Conservation (phyloP, 2,888 invertebrate genomes). For the Oscheius sp. region DNA sequence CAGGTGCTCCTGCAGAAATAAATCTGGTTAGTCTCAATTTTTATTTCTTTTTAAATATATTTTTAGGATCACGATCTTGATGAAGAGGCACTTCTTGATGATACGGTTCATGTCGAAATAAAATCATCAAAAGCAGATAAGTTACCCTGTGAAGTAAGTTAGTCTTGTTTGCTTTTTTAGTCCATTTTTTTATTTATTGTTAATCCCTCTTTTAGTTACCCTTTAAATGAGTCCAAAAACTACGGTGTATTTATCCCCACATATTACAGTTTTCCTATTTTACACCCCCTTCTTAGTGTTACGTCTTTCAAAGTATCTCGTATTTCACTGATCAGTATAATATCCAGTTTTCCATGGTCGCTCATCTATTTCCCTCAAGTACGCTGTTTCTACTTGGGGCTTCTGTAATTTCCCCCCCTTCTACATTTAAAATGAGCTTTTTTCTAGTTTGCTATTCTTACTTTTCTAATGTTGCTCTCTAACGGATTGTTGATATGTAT, state of each 20-base stretch:
- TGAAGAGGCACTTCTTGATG: constrained; percentile 12
- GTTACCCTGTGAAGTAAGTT: constrained; percentile 20
- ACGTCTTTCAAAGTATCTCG: neutral
- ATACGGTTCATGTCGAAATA: neutral
- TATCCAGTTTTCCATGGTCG: no score
- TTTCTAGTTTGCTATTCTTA: no score
- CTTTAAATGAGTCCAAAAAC: neutral
- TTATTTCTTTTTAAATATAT: neutral
- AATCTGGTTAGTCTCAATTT: constrained; percentile 2
- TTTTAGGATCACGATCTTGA: constrained; percentile 20
- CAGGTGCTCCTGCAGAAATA: neutral
- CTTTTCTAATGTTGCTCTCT: no score
- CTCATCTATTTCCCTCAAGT: no score
- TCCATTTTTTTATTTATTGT: constrained; percentile 3
- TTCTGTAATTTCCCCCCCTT: no score
- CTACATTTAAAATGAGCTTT: no score
- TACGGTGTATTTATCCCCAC: neutral
- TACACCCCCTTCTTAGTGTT: neutral
- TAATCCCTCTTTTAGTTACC: neutral
- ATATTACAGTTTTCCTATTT: no score
- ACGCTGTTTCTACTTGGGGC: no score
- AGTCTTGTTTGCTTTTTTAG: no score
- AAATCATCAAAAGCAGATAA: constrained; percentile 1
- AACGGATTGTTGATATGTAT: no score
- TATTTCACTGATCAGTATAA: neutral